phyloP scores from a whole-genome alignment of 2,797 vertebrate species.

The Heliangelus exortis region DNA sequence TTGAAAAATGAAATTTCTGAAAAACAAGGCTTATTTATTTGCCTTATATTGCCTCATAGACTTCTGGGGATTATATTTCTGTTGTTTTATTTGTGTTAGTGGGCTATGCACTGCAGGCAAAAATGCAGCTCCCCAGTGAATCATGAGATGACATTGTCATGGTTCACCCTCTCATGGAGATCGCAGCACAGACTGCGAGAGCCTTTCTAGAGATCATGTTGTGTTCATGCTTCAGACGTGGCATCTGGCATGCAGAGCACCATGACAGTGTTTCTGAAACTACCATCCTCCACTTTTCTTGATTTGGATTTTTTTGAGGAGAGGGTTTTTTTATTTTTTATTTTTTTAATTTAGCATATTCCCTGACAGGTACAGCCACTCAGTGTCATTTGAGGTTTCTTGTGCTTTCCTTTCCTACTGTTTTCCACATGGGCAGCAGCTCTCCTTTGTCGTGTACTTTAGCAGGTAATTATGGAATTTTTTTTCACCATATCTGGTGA shows the following conservation, averaged over 20 bases:
- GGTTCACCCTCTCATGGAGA: not conserved
- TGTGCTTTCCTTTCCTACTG: slow-evolving; percentile 22
- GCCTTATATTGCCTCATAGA: not conserved
- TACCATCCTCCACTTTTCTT: not conserved
- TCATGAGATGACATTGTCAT: not conserved
- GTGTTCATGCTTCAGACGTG: not conserved
- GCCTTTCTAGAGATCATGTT: not conserved
- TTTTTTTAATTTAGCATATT: slow-evolving; percentile 21
- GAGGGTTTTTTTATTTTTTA: not conserved
- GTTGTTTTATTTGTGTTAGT: slow-evolving; percentile 19
- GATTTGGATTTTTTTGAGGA: not conserved
- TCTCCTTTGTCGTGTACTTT: slow-evolving; percentile 41
- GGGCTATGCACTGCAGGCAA: not conserved
- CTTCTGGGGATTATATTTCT: not conserved
- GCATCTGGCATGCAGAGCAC: not conserved
- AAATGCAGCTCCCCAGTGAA: not conserved
- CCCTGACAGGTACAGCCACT: not conserved
- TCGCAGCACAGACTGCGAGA: not conserved
- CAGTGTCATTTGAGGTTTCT: slow-evolving; percentile 12
- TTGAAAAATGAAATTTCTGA: slow-evolving; percentile 35
- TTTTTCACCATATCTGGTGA: not conserved
- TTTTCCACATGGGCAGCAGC: slow-evolving; percentile 22
- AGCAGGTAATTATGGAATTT: not conserved
- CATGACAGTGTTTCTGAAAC: not conserved
- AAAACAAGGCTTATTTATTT: not conserved